Conservation (phyloP, 92 coral and sea anemone genomes). For the Heliopora coerulea region DNA sequence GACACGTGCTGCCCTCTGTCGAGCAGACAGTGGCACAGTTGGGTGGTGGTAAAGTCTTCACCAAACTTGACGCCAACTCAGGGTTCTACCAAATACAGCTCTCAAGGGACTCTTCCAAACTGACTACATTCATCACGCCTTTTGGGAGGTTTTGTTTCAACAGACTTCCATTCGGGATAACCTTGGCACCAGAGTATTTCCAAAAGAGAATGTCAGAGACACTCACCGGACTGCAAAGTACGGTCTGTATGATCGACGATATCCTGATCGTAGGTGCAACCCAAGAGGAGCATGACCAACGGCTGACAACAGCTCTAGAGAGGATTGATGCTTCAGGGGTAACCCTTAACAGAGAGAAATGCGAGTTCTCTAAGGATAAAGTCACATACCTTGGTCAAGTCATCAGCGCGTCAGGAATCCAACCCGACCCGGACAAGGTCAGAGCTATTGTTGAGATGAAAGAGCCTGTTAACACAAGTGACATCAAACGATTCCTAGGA, state of each 20-base stretch:
- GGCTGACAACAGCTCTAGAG: conserved; percentile 45
- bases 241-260: conserved; percentile 46
- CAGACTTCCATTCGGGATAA: conserved; percentile 53
- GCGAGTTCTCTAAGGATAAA: conserved; percentile 50
- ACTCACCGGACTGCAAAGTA: conserved; percentile 41
- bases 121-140: conserved; percentile 50
- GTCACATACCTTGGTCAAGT: conserved; percentile 62
- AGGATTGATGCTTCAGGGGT: conserved; percentile 51
- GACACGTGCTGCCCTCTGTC: conserved; percentile 57
- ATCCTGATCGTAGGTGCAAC: conserved; percentile 34
- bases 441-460: conserved; percentile 53
- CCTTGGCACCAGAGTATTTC: conserved; percentile 45
- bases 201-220: conserved; percentile 51
- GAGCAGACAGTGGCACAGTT: conserved; percentile 57
- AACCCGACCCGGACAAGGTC: no score
- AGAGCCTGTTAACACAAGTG: conserved; percentile 32
- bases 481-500: conserved; percentile 59
- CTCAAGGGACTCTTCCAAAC: conserved; percentile 6
- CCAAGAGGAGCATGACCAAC: conserved; percentile 51
- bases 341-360: conserved; percentile 62
- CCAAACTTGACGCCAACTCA: conserved; percentile 54
- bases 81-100: conserved; percentile 51
- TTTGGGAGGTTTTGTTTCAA: conserved; percentile 53
- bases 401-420: no score
- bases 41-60: conserved; percentile 43